Percentiles rank a stretch among this genome's conserved stretches.
Evolutionary conservation across 2,888 invertebrate genomes (phyloP).

Genomic region (Cephus pygmeus): DNA sequence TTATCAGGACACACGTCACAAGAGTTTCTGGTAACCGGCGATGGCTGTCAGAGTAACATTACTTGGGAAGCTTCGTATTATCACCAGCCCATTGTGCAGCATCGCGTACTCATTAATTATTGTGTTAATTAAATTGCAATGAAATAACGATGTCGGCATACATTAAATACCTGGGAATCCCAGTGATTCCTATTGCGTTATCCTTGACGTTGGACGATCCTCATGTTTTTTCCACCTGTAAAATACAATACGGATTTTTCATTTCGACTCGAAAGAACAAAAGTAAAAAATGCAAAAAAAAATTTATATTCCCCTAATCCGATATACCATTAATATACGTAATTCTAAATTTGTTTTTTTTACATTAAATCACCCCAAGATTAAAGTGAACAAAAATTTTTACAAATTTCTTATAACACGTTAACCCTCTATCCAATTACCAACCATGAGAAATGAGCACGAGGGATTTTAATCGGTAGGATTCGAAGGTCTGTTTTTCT

Average conservation of each 20-base stretch:
- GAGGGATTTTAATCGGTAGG: neutral
- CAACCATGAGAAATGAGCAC: neutral
- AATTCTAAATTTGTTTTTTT: neutral
- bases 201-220: neutral
- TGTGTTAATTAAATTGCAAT: conserved; percentile 21
- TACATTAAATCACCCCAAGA: neutral
- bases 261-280: no score
- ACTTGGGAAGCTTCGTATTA: neutral
- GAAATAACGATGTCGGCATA: conserved; percentile 5
- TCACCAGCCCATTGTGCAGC: neutral
- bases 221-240: neutral
- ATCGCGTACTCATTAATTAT: conserved; percentile 19
- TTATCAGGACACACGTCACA: conserved; percentile 20
- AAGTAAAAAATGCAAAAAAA: no score
- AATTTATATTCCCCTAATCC: no score
- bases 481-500: neutral
- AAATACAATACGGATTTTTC: no score
- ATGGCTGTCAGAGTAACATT: neutral
- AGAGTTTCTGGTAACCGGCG: neutral
- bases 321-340: no score
- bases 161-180: neutral
- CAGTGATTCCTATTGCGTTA: neutral
- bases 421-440: neutral
- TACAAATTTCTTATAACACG: neutral
- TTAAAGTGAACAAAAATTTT: neutral